phyloP scores from a whole-genome alignment of 2,888 invertebrate species.

The Dryobota labecula region DNA sequence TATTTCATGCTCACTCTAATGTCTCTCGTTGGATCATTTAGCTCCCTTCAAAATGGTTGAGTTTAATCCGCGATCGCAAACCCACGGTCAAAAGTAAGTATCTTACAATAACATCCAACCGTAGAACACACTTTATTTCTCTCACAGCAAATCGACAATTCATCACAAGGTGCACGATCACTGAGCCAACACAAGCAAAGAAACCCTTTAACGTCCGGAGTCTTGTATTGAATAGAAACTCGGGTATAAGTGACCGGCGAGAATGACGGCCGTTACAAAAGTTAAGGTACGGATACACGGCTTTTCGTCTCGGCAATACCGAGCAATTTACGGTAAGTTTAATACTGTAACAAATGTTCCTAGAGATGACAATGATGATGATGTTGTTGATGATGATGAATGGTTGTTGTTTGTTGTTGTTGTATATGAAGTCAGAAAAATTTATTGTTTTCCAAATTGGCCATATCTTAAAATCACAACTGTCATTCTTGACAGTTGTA shows the following conservation, averaged over 20 bases:
- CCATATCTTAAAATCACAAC: neutral
- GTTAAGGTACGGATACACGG: neutral
- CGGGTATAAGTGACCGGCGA: conserved; percentile 32
- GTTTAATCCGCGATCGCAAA: neutral
- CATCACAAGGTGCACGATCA: conserved; percentile 18
- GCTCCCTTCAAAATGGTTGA: too few relatives aligned
- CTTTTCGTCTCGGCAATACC: neutral
- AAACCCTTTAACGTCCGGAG: conserved; percentile 48
- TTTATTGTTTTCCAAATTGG: neutral
- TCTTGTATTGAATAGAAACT: conserved; percentile 49
- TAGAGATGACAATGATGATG: too few relatives aligned
- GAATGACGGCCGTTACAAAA: conserved; percentile 9
- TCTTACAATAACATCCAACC: neutral
- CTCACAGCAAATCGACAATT: conserved; percentile 13
- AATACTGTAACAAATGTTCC: too few relatives aligned
- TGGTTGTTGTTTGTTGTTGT: too few relatives aligned
- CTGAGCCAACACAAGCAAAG: conserved; percentile 1
- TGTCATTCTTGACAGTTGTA: neutral
- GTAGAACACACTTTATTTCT: conserved; percentile 7
- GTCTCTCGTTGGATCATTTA: too few relatives aligned
- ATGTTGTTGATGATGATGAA: too few relatives aligned
- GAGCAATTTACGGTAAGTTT: neutral
- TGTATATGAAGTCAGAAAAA: neutral
- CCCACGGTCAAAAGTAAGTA: neutral
- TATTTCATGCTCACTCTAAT: too few relatives aligned